Conservation (phyloP, 2,888 invertebrate genomes). For the Chaitophorus viminalis region DNA sequence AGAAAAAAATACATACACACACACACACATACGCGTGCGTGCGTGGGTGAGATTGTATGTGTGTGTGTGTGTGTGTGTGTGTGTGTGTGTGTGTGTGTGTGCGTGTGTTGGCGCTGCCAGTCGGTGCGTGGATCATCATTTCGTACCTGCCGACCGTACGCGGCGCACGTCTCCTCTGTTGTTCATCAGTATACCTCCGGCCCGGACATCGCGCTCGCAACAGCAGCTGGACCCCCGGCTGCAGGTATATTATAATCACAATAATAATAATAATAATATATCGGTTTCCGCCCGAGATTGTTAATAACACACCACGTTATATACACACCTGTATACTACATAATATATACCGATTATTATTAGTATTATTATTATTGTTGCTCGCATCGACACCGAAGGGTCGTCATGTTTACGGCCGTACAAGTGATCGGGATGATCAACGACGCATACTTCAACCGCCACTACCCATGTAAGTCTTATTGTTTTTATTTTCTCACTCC, state of each 20-base stretch:
- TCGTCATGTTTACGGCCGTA: conserved; percentile 44
- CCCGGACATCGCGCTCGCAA: neutral
- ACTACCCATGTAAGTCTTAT: conserved; percentile 26
- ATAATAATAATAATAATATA: no score
- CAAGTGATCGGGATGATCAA: conserved; percentile 46
- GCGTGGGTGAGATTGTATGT: no score
- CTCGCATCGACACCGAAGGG: neutral
- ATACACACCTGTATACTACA: no score
- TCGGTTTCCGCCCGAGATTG: neutral
- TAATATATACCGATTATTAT: no score
- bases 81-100: neutral
- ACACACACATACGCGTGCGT: neutral
- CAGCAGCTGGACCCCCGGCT: neutral
- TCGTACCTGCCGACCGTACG: conserved; percentile 54
- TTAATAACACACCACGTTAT: neutral
- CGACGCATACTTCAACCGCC: conserved; percentile 15
- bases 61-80: neutral
- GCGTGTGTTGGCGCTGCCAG: conserved; percentile 7
- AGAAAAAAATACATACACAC: neutral
- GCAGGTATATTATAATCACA: no score
- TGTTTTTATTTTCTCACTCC: no score
- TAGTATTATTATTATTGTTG: no score
- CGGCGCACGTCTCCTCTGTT: conserved; percentile 16
- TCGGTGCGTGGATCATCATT: conserved; percentile 41
- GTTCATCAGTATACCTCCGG: no score